phyloP scores from a whole-genome alignment of 2,113 vertebrate species.

The Tupaia tana region DNA sequence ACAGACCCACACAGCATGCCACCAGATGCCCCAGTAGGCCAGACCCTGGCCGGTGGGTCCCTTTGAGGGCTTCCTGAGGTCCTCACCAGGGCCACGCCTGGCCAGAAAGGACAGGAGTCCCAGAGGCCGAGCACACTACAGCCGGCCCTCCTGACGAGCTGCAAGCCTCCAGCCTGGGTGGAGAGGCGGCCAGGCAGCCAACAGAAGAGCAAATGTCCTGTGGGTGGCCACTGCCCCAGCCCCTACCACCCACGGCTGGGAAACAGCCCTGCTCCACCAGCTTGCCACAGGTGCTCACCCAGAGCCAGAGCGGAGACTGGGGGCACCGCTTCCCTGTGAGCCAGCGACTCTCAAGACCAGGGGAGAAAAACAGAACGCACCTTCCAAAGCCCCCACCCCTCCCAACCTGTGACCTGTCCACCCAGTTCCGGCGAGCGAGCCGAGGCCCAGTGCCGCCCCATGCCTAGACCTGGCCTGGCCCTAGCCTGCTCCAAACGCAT shows the following conservation, averaged over 20 bases:
- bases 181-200: not conserved
- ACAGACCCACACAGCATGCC: not conserved
- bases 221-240: accelerated
- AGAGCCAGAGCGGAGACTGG: not conserved
- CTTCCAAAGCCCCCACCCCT: not conserved
- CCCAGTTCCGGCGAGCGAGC: too few relatives aligned
- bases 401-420: not conserved
- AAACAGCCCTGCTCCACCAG: not conserved
- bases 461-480: not conserved
- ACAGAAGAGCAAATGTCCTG: not conserved
- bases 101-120: not conserved
- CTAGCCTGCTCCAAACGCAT: slow-evolving; percentile 48
- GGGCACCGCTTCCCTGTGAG: accelerated
- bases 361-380: not conserved
- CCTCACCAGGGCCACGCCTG: not conserved
- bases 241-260: accelerated
- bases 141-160: too few relatives aligned
- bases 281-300: not conserved
- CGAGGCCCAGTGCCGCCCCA: not conserved
- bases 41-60: too few relatives aligned
- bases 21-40: too few relatives aligned
- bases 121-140: not conserved
- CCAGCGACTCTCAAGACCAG: not conserved
- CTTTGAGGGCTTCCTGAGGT: too few relatives aligned
- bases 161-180: not conserved